Evolutionary conservation across 2,113 vertebrate species (phyloP).

Genomic region (Indicator indicator): DNA sequence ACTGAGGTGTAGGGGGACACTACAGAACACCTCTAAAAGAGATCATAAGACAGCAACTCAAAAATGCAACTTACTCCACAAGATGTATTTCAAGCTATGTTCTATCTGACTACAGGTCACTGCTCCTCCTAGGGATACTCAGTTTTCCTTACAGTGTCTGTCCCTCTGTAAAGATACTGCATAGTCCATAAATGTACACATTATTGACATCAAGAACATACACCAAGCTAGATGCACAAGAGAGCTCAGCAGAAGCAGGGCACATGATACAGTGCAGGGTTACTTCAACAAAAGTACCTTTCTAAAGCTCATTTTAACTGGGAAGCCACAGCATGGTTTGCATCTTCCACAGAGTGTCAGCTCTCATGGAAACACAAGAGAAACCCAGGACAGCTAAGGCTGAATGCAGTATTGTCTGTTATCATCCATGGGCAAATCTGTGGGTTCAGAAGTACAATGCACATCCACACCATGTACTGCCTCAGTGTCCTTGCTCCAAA

Average conservation of each 20-base stretch:
- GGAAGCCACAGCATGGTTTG: not conserved
- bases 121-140: not conserved
- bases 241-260: not conserved
- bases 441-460: not conserved
- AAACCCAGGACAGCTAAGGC: not conserved
- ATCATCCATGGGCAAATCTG: not conserved
- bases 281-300: rapidly evolving
- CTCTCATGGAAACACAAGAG: too few relatives aligned
- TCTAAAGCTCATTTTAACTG: not conserved
- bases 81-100: not conserved
- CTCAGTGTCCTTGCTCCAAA: not conserved
- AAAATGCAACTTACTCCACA: not conserved
- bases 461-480: rapidly evolving
- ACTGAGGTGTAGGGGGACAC: not conserved
- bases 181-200: rapidly evolving
- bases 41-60: not conserved
- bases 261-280: not conserved
- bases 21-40: not conserved
- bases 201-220: not conserved
- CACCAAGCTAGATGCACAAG: not conserved
- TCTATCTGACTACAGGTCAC: not conserved
- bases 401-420: not conserved
- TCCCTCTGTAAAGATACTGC: not conserved
- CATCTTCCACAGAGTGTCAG: not conserved
- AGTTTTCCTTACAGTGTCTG: not conserved